phyloP scores from a whole-genome alignment of 2,888 invertebrate species.

The Melieria picta region DNA sequence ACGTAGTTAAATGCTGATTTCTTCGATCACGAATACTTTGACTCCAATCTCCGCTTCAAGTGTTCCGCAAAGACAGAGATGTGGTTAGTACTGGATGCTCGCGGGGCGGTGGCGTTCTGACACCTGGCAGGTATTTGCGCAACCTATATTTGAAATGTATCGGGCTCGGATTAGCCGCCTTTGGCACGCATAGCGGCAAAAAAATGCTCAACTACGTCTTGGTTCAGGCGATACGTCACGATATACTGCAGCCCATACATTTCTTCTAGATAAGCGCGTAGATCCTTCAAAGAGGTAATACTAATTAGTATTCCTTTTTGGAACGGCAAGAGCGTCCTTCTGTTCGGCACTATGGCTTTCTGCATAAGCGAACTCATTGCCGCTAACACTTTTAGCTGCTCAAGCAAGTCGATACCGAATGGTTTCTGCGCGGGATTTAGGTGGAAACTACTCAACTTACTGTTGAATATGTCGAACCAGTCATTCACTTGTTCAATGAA shows the following conservation, averaged over 20 bases:
- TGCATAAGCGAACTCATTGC: conserved; percentile 29
- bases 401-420: conserved; percentile 16
- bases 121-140: conserved; percentile 20
- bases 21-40: too few species aligned
- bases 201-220: conserved; percentile 28
- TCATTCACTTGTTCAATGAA: conserved; percentile 28
- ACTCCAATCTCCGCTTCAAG: too few species aligned
- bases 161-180: conserved; percentile 21
- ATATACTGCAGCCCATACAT: conserved; percentile 14
- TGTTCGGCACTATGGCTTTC: conserved; percentile 24
- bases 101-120: rapidly evolving
- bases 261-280: neutral
- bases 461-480: conserved; percentile 22
- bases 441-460: neutral
- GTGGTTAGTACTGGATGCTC: rapidly evolving
- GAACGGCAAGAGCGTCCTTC: conserved; percentile 31
- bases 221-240: conserved; percentile 14
- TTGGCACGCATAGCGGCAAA: conserved; percentile 12
- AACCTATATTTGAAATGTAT: conserved; percentile 25
- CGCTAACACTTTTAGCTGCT: conserved; percentile 8
- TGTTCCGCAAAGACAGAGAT: rapidly evolving
- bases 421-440: neutral
- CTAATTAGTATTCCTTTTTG: conserved; percentile 36
- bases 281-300: conserved; percentile 26
- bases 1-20: too few species aligned